Evolutionary conservation across 2,797 vertebrate species (phyloP), one percentile per base, ranked within the genome.

Genomic region (Alectoris magna): DNA sequence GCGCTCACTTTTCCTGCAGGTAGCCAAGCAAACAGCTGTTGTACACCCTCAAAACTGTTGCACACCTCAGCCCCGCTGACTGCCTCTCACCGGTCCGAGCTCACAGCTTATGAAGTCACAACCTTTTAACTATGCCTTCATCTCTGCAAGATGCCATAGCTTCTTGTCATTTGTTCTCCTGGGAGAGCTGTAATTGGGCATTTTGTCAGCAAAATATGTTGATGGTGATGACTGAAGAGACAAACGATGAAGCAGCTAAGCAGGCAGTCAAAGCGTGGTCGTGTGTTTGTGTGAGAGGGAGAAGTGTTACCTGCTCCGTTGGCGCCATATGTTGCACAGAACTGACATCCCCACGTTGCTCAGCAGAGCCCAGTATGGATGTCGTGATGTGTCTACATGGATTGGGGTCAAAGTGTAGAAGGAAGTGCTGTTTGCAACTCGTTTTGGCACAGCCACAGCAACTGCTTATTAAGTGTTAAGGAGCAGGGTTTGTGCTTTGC

Each of bases 401-500:
- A 46, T 10, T 58, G 68, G 59, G 51, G 76, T 75, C 38, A 48
- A 34, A 69, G 71, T 23, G 38, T 10, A 34, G 70, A 64, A 79
- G 82, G 87, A 86, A 84, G 38, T 0, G 1, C 77, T 84, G 80
- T 79, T 89, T 87, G 77, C 82, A 93, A 1, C 60, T 84, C 67
- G 49, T 49, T 63, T 59, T 94, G 94, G 87, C 85, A 58, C 72
- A 76, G 83, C 68, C 49, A 5, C 88, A 70, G 76, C 55, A 4
- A 18, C 60, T 29, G 1, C 64, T 95, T 85, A 21, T 70, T 41
- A 78, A 69, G 85, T 86, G 85, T 92, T 84, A 55, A 0, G 14
- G 64, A 95, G 77, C 79, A 62, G 53, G 38, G 66, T 79, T 88
- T 41, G 18, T 58, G 56, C 87, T 90, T 92, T 0, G 0, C 38